A percentile compares a stretch with the other conserved stretches of the same genome.
These are phyloP conservation scores for Brenthis ino DNA, from an alignment of 2,888 invertebrate species.

Conservation along the genomic window DNA sequence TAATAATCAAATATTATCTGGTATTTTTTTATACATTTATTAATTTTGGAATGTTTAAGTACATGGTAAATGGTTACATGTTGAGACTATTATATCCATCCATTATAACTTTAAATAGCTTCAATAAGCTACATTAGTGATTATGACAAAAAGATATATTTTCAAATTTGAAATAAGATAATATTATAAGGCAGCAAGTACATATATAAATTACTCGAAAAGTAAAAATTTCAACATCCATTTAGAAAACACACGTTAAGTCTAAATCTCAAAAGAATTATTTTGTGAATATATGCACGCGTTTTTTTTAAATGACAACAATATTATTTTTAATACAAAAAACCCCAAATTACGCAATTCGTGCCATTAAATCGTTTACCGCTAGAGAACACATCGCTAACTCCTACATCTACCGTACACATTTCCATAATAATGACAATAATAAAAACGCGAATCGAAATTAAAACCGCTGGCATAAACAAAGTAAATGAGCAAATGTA, in stretches of 20 bases:
- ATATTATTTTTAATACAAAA: not conserved
- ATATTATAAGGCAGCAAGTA: conserved; percentile 18
- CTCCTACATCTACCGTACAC: conserved; percentile 58
- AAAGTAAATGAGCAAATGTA: conserved; percentile 68
- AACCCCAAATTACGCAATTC: conserved; percentile 29
- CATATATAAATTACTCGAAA: conserved; percentile 8
- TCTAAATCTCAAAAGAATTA: conserved; percentile 3
- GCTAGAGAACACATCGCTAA: conserved; percentile 66
- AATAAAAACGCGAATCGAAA: conserved; percentile 33
- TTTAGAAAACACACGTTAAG: conserved; percentile 8
- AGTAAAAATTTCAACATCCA: conserved; percentile 10
- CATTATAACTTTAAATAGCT: conserved; percentile 9
- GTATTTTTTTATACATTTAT: conserved; percentile 16
- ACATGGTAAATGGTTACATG: conserved; percentile 9
- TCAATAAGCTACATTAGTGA: conserved; percentile 11
- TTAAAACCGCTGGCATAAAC: conserved; percentile 52
- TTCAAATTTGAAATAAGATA: conserved; percentile 2
- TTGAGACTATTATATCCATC: conserved; percentile 17
- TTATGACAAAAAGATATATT: conserved; percentile 1
- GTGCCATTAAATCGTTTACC: conserved; percentile 27
- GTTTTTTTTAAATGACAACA: no score
- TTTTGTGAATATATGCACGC: not conserved
- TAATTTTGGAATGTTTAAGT: conserved; percentile 25
- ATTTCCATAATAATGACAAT: conserved; percentile 23
- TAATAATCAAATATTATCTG: conserved; percentile 24